A percentile compares a stretch with the other conserved stretches of the same genome.
Evolutionary conservation across 2,888 invertebrate species (phyloP).

Genomic region (Trichacis sp.): DNA sequence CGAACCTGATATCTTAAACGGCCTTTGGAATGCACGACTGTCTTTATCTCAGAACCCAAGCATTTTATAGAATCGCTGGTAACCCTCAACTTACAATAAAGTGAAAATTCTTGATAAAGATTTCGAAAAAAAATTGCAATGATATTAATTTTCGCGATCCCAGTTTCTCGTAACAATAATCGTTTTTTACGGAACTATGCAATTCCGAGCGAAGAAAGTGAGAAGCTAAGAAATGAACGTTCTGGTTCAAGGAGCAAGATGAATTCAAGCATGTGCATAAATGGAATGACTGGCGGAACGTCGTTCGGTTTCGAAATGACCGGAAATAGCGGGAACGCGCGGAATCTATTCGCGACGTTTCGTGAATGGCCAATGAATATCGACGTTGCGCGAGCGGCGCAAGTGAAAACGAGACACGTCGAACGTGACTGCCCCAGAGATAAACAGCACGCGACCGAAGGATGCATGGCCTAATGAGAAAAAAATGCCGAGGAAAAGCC

Average conservation of each 20-base stretch:
- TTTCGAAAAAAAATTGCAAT: no score
- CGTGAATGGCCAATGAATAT: slow-evolving; percentile 17
- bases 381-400: slow-evolving; percentile 19
- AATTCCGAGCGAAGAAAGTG: no score
- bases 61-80: no score
- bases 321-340: no score
- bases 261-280: slow-evolving; percentile 42
- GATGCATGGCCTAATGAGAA: slow-evolving; percentile 10
- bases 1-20: slow-evolving; percentile 48
- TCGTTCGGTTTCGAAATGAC: background rate
- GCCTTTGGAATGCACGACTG: slow-evolving; percentile 49
- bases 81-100: no score
- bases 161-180: no score
- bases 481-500: background rate
- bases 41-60: no score
- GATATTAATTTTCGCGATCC: no score
- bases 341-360: background rate
- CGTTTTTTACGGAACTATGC: no score
- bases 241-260: no score
- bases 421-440: slow-evolving; percentile 48
- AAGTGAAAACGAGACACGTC: slow-evolving; percentile 37
- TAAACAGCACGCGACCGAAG: slow-evolving; percentile 46
- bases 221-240: no score
- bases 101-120: no score
- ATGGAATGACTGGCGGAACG: slow-evolving; percentile 42